phyloP scores from a whole-genome alignment of 2,797 vertebrate species.

The Stomatorhinus walkeri region DNA sequence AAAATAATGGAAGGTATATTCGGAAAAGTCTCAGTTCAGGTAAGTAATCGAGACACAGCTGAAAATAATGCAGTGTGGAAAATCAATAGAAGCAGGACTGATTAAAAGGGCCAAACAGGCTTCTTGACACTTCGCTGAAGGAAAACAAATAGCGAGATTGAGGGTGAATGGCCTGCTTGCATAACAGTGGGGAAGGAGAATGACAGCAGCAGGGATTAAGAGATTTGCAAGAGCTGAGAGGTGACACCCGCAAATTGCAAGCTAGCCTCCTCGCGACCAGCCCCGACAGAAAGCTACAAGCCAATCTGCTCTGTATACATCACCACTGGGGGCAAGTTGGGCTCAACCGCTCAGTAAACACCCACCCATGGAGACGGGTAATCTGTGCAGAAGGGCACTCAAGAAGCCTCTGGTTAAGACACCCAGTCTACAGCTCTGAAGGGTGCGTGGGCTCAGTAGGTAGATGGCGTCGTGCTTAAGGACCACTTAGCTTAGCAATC shows the following conservation, averaged over 20 bases:
- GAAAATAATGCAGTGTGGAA: conserved; percentile 11
- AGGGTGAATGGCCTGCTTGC: neutral
- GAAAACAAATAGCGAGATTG: neutral
- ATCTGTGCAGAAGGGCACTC: neutral
- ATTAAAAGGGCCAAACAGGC: neutral
- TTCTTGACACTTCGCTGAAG: neutral
- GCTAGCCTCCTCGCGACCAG: neutral
- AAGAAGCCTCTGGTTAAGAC: neutral
- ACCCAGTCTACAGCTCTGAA: neutral
- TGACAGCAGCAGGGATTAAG: neutral
- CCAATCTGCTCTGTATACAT: neutral
- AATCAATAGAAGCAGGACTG: neutral
- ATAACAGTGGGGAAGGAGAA: neutral
- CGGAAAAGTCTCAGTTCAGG: neutral
- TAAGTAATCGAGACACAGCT: neutral
- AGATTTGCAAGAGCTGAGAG: neutral
- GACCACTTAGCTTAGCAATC: neutral
- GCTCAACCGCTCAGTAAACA: neutral
- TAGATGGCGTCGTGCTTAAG: conserved; percentile 2
- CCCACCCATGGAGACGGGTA: neutral
- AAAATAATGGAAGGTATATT: neutral
- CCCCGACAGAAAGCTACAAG: neutral
- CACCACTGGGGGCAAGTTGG: neutral
- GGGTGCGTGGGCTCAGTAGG: neutral
- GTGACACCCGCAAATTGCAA: neutral